Evolutionary conservation across 1,140 invertebrate genomes (phyloP).

Genomic region (Vanessa atalanta): DNA sequence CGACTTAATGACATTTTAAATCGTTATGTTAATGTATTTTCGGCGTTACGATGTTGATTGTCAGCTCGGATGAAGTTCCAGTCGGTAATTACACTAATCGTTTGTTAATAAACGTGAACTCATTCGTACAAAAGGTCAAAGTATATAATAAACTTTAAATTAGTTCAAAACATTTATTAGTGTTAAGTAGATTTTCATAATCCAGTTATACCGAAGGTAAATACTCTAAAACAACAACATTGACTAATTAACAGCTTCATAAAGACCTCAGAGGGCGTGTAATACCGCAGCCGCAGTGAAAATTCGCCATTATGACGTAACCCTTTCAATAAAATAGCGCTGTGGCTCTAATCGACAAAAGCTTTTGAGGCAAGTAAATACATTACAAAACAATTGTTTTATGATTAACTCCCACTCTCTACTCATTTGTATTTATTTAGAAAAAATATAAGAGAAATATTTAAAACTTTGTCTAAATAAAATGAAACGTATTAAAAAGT

Average conservation of each 20-base stretch:
- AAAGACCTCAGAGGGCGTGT: conserved; percentile 24
- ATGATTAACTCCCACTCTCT: background rate
- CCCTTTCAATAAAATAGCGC: conserved; percentile 29
- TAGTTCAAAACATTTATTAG: background rate
- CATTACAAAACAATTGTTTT: conserved; percentile 10
- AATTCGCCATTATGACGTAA: conserved; percentile 33
- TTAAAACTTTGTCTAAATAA: no score
- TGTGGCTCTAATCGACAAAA: conserved; percentile 28
- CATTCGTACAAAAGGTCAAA: background rate
- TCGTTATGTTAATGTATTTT: conserved; percentile 11
- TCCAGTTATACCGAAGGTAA: background rate
- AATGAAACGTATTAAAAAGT: no score
- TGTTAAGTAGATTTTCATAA: background rate
- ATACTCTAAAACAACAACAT: conserved; percentile 7
- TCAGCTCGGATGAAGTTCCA: background rate
- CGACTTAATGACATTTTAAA: conserved; percentile 11
- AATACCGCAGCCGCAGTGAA: conserved; percentile 24
- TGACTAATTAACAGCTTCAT: conserved; percentile 28
- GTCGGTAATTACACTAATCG: background rate
- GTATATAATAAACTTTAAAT: conserved; percentile 1
- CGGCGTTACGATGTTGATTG: background rate
- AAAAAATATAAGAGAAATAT: no score
- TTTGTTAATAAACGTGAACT: background rate
- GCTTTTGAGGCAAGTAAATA: conserved; percentile 22
- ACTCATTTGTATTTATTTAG: no score